phyloP scores from a whole-genome alignment of 2,113 vertebrate genomes.

The Caretta caretta region DNA sequence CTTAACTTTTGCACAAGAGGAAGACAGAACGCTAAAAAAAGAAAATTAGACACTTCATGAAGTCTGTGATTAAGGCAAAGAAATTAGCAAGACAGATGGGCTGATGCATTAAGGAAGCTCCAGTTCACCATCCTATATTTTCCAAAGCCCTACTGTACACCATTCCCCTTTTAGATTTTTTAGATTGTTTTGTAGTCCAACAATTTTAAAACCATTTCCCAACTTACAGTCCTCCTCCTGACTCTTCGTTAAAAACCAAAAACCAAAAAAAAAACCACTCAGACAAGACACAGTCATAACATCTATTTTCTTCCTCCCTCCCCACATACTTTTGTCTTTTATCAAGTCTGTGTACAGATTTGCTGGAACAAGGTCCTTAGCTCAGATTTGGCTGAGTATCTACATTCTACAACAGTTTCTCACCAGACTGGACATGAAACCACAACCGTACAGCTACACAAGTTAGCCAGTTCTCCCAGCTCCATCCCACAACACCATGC shows the following conservation, averaged over 20 bases:
- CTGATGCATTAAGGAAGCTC: constrained; percentile 57
- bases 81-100: constrained; percentile 77
- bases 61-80: constrained; percentile 75
- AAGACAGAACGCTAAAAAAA: constrained; percentile 74
- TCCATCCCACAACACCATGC: not conserved
- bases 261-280: not conserved
- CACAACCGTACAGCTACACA: not conserved
- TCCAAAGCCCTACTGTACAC: constrained; percentile 6
- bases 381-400: not conserved
- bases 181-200: not conserved
- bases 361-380: not conserved
- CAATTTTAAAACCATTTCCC: not conserved
- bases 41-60: constrained; percentile 73
- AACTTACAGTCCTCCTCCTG: not conserved
- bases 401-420: not conserved
- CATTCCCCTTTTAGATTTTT: constrained; percentile 14
- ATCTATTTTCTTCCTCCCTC: rapidly evolving
- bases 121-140: constrained; percentile 34
- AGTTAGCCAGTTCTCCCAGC: not conserved
- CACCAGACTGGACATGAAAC: not conserved
- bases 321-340: not conserved
- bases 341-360: rapidly evolving
- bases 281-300: not conserved
- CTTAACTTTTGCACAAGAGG: constrained; percentile 70
- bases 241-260: not conserved